Evolutionary conservation across 2,113 vertebrate species (phyloP).

Genomic region (Natator depressus): DNA sequence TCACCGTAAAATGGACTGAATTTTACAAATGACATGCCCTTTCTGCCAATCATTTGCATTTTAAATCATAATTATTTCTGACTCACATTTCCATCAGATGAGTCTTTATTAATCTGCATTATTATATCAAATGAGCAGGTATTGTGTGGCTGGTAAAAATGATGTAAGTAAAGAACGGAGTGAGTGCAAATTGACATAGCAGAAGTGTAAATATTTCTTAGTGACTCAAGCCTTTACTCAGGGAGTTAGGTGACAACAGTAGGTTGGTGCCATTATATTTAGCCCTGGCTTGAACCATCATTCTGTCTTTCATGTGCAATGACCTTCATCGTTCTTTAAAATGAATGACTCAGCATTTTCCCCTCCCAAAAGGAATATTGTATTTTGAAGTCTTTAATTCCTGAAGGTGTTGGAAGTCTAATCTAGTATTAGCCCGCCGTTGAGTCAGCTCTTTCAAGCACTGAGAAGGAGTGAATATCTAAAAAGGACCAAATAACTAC

Average conservation of each 20-base stretch:
- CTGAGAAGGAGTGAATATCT: conserved; percentile 18
- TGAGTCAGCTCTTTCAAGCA: conserved; percentile 19
- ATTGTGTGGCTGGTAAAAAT: neutral
- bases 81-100: accelerated
- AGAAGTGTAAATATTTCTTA: neutral
- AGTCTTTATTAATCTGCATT: neutral
- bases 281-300: neutral
- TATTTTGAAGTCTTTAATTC: conserved; percentile 36
- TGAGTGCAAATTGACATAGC: neutral
- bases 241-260: neutral
- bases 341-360: conserved; percentile 52
- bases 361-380: neutral
- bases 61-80: conserved; percentile 21
- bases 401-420: conserved; percentile 42
- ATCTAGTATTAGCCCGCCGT: neutral
- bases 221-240: neutral
- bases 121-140: neutral
- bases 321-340: conserved; percentile 15
- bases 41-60: neutral
- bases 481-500: conserved; percentile 37
- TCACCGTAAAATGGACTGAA: neutral
- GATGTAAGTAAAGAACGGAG: accelerated
- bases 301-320: neutral
- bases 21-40: conserved; percentile 13
- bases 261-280: neutral